Conservation (phyloP, 2,888 invertebrate species). For the Abrostola tripartita region DNA sequence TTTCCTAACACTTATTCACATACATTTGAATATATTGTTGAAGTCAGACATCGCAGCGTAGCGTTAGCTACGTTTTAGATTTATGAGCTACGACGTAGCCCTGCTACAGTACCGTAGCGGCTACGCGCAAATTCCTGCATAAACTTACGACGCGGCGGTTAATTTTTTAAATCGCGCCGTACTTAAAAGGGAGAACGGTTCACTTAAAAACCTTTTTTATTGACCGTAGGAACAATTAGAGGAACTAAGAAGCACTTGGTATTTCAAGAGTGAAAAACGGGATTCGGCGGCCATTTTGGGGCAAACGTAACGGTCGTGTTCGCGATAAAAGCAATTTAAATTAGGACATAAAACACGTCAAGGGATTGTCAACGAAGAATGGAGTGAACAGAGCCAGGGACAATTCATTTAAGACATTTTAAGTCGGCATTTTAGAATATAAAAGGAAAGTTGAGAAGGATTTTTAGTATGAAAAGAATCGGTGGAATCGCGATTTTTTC, state of each 20-base stretch:
- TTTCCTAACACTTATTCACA: slow-evolving; percentile 49
- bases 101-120: slow-evolving; percentile 23
- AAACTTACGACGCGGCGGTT: slow-evolving; percentile 20
- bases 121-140: slow-evolving; percentile 23
- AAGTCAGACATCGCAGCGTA: slow-evolving; percentile 46
- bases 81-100: slow-evolving; percentile 53
- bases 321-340: slow-evolving; percentile 78
- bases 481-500: slow-evolving; percentile 60
- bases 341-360: slow-evolving; percentile 81
- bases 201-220: slow-evolving; percentile 58
- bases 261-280: slow-evolving; percentile 73
- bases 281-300: slow-evolving; percentile 65
- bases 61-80: slow-evolving; percentile 49
- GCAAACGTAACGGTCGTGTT: slow-evolving; percentile 71
- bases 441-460: slow-evolving; percentile 68
- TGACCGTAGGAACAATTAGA: slow-evolving; percentile 70
- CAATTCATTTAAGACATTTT: slow-evolving; percentile 78
- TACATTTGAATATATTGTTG: slow-evolving; percentile 54
- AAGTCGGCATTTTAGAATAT: slow-evolving; percentile 66
- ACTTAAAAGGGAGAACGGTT: slow-evolving; percentile 35
- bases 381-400: slow-evolving; percentile 65
- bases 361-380: slow-evolving; percentile 79
- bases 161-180: slow-evolving; percentile 44
- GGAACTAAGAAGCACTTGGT: slow-evolving; percentile 67
- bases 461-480: slow-evolving; percentile 69